Evolutionary conservation across 2,888 invertebrate species (phyloP).

Genomic region (Ctena decussata): DNA sequence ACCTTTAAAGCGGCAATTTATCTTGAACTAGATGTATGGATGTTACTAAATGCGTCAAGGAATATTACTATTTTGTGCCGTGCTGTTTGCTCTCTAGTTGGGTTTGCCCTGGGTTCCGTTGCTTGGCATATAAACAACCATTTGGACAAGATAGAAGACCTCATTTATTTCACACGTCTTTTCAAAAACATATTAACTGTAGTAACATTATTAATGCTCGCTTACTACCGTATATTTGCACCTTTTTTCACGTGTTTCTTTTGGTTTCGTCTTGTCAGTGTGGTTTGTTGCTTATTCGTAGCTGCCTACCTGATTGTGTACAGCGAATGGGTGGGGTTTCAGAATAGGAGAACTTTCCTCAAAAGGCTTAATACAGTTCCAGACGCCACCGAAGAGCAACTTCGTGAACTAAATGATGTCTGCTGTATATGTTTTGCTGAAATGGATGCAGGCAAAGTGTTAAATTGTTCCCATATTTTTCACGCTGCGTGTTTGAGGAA

Average conservation of each 20-base stretch:
- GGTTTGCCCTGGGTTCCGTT: neutral
- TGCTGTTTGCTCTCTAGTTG: neutral
- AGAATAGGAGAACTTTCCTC: neutral
- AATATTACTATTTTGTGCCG: neutral
- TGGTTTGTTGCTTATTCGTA: neutral
- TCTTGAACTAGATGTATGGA: neutral
- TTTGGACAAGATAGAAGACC: slow-evolving; percentile 1
- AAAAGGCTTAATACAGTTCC: neutral
- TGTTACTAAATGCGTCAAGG: neutral
- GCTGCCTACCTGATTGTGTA: neutral
- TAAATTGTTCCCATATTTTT: neutral
- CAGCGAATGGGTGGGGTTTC: neutral
- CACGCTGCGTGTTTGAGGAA: neutral
- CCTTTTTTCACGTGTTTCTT: neutral
- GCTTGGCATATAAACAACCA: neutral
- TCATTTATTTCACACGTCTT: neutral
- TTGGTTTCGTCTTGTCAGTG: neutral
- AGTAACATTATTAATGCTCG: neutral
- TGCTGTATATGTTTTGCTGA: neutral
- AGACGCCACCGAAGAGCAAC: neutral
- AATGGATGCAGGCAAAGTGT: neutral
- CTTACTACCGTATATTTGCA: neutral
- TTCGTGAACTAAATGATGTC: neutral
- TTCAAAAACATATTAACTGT: neutral
- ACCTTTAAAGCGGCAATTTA: neutral